Evolutionary conservation across 2,113 vertebrate genomes (phyloP).

Genomic region (Ammodytes dubius): DNA sequence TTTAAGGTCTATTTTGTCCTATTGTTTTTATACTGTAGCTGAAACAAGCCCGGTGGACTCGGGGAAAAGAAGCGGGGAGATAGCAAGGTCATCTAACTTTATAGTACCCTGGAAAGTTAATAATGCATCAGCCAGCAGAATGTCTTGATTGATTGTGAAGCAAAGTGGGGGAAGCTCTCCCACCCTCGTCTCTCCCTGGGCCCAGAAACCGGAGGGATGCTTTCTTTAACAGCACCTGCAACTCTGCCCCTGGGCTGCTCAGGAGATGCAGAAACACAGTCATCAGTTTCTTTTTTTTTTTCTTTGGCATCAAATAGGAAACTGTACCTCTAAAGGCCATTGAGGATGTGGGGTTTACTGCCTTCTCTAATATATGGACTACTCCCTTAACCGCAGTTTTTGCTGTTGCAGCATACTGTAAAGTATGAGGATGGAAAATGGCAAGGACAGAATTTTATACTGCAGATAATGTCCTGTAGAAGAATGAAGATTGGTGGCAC

Average conservation of each 20-base stretch:
- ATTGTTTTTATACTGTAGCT: conserved; percentile 1
- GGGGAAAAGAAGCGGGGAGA: conserved; percentile 20
- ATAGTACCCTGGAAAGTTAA: conserved; percentile 76
- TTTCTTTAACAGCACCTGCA: conserved; percentile 78
- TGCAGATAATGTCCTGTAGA: not conserved
- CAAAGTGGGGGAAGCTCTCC: conserved; percentile 72
- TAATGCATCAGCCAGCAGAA: conserved; percentile 73
- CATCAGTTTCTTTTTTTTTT: conserved; percentile 75
- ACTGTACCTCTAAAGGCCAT: conserved; percentile 70
- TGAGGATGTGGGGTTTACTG: conserved; percentile 45
- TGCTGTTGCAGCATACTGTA: not conserved
- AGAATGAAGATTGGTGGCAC: not conserved
- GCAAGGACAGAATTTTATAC: not conserved
- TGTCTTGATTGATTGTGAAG: conserved; percentile 83
- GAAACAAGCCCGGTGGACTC: conserved; percentile 3
- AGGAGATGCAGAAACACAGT: conserved; percentile 71
- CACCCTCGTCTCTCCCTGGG: conserved; percentile 58
- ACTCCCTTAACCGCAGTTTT: not conserved
- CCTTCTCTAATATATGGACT: not conserved
- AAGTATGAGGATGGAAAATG: not conserved
- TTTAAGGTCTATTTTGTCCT: not conserved
- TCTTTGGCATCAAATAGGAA: conserved; percentile 73
- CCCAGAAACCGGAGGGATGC: conserved; percentile 44
- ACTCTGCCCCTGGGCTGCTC: conserved; percentile 63
- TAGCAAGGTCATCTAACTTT: conserved; percentile 69